Percentiles rank a stretch among this genome's conserved stretches.
phyloP scores from a whole-genome alignment of 2,113 vertebrate genomes.

The Melanerpes aurifrons region DNA sequence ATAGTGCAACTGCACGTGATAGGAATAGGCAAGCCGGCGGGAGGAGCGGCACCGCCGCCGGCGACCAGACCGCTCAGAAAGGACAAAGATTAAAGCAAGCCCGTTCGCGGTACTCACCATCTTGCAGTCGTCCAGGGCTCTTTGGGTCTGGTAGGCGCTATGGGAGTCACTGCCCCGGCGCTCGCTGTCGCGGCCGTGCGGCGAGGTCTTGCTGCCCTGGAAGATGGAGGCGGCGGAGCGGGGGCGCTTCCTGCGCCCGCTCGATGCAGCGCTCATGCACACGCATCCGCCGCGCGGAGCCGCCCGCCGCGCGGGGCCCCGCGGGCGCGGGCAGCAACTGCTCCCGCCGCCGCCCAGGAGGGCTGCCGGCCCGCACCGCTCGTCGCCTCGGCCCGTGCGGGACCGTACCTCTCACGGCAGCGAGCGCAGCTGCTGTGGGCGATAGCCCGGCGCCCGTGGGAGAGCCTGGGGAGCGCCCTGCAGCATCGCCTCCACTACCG shows the following conservation, averaged over 20 bases:
- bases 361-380: background rate
- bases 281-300: constrained; percentile 83
- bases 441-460: constrained; percentile 74
- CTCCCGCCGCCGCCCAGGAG: constrained; percentile 44
- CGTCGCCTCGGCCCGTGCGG: background rate
- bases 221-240: constrained; percentile 89
- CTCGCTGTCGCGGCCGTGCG: constrained; percentile 83
- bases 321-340: background rate
- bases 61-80: background rate
- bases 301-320: background rate
- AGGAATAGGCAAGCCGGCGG: constrained; percentile 49
- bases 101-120: constrained; percentile 84
- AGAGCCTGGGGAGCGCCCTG: constrained; percentile 74
- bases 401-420: constrained; percentile 34
- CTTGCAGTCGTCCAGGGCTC: constrained; percentile 94
- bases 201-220: constrained; percentile 88
- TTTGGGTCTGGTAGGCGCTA: constrained; percentile 82
- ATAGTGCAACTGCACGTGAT: constrained; percentile 79
- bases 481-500: constrained; percentile 84
- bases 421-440: constrained; percentile 33
- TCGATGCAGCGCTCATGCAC: constrained; percentile 98
- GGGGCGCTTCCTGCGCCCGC: constrained; percentile 98
- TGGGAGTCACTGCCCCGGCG: constrained; percentile 89
- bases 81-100: background rate
- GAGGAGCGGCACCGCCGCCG: constrained; percentile 20